Conservation (phyloP, 1,140 invertebrate species). For the Drosophila pseudoobscura region DNA sequence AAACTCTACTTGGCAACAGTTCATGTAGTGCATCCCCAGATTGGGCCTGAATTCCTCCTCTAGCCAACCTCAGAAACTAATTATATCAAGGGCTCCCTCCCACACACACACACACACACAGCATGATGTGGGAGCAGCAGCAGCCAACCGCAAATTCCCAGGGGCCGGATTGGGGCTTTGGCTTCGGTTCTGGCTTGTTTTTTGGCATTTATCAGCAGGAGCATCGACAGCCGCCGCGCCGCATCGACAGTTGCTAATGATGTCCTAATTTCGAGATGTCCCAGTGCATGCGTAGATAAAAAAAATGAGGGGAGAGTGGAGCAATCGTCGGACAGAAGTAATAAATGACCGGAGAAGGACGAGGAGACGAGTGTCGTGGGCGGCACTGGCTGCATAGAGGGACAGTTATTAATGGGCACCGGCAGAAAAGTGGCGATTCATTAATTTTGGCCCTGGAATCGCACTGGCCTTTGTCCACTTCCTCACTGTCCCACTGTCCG, state of each 20-base stretch:
- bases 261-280: conserved; percentile 80
- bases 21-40: conserved; percentile 1
- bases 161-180: conserved; percentile 2
- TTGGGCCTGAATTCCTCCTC: conserved; percentile 29
- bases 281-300: conserved; percentile 69
- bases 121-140: conserved; percentile 8
- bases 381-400: conserved; percentile 49
- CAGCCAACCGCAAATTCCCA: conserved; percentile 32
- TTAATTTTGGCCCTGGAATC: conserved; percentile 51
- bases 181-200: conserved; percentile 17
- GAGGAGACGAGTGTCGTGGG: conserved; percentile 9
- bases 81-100: conserved; percentile 28
- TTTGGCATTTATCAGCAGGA: conserved; percentile 63
- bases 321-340: conserved; percentile 61
- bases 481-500: conserved; percentile 6
- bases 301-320: conserved; percentile 13
- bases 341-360: conserved; percentile 52
- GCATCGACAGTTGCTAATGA: conserved; percentile 81
- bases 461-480: conserved; percentile 15
- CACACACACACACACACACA: neutral
- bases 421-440: conserved; percentile 64
- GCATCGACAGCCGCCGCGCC: conserved; percentile 37
- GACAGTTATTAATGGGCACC: conserved; percentile 76
- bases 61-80: conserved; percentile 51
- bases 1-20: neutral